A percentile compares a stretch with the other conserved stretches of the same genome.
These are phyloP conservation scores for Cydia splendana DNA, from an alignment of 1,140 invertebrate species.

Conservation along the genomic window DNA sequence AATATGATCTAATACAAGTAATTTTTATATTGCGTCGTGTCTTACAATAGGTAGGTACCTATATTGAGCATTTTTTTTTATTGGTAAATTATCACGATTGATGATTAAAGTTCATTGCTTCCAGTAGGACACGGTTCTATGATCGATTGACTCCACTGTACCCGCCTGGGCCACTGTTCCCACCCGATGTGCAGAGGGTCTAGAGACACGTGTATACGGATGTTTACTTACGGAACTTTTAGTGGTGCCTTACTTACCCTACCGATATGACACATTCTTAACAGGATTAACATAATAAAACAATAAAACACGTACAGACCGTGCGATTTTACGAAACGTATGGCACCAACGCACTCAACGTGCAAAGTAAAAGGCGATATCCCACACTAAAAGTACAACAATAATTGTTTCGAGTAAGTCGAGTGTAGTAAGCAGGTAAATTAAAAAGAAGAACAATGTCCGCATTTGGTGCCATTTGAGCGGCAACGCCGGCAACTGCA, in stretches of 20 bases:
- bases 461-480: conserved; percentile 29
- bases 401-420: conserved; percentile 35
- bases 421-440: conserved; percentile 42
- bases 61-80: too few species aligned
- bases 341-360: not conserved
- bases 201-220: too few species aligned
- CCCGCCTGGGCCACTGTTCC: too few species aligned
- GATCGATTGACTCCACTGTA: too few species aligned
- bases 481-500: conserved; percentile 11
- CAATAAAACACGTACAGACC: not conserved
- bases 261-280: not conserved
- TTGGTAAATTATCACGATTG: too few species aligned
- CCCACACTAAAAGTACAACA: not conserved
- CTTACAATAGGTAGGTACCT: not conserved
- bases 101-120: too few species aligned
- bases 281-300: not conserved
- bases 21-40: not conserved
- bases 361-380: not conserved
- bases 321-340: not conserved
- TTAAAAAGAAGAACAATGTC: conserved; percentile 39
- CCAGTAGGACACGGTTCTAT: too few species aligned
- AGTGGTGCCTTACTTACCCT: too few species aligned
- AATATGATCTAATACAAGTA: not conserved
- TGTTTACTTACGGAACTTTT: too few species aligned
- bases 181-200: too few species aligned